These are phyloP conservation scores for Dicyrtomina minuta DNA, from an alignment of 2,888 invertebrate genomes.

Conservation along the genomic window DNA sequence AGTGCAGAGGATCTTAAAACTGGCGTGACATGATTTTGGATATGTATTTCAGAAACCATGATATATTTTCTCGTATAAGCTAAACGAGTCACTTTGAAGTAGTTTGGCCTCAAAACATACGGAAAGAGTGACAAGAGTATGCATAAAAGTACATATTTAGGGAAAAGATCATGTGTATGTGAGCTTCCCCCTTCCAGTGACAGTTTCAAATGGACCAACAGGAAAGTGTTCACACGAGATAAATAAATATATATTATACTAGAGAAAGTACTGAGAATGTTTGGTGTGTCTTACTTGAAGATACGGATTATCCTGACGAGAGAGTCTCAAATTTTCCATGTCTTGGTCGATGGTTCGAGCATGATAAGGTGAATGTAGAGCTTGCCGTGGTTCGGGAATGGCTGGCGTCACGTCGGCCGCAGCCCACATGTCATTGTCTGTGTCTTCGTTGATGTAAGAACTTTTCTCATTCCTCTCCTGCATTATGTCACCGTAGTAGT, in stretches of 20 bases:
- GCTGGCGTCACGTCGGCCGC: conserved; percentile 22
- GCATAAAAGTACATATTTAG: too few relatives aligned
- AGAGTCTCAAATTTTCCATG: conserved; percentile 77
- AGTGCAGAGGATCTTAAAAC: too few relatives aligned
- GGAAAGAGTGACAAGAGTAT: too few relatives aligned
- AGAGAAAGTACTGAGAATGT: not conserved
- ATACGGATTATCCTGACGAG: conserved; percentile 81
- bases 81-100: too few relatives aligned
- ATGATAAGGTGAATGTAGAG: conserved; percentile 53
- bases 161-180: too few relatives aligned
- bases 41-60: too few relatives aligned
- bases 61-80: too few relatives aligned
- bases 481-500: conserved; percentile 25
- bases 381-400: conserved; percentile 51
- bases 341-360: conserved; percentile 65
- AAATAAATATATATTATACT: not conserved
- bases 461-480: conserved; percentile 34
- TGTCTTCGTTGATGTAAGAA: conserved; percentile 46
- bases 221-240: not conserved
- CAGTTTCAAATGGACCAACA: too few relatives aligned
- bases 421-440: conserved; percentile 46
- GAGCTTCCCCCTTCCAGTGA: not conserved
- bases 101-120: too few relatives aligned
- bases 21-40: too few relatives aligned
- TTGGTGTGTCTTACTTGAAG: conserved; percentile 67